Conservation (phyloP, 2,888 invertebrate species). For the Ophioninae sp. region DNA sequence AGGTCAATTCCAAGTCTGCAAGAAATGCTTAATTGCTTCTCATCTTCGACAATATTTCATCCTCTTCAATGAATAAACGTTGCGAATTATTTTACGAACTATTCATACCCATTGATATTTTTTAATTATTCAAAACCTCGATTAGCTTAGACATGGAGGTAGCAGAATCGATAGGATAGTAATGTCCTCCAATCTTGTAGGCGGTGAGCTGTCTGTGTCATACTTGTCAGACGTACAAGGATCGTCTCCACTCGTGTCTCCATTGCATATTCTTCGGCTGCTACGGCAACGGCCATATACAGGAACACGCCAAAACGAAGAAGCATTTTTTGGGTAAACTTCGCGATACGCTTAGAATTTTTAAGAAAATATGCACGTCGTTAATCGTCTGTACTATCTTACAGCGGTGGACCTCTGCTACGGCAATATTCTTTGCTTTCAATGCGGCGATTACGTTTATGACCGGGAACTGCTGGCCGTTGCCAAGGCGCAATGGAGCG, state of each 20-base stretch:
- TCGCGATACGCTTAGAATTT: neutral
- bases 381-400: constrained; percentile 40
- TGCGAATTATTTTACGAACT: neutral
- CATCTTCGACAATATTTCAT: neutral
- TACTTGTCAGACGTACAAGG: constrained; percentile 89
- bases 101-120: neutral
- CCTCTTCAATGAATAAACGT: too few relatives aligned
- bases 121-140: neutral
- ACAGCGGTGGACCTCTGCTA: constrained; percentile 92
- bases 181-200: constrained; percentile 81
- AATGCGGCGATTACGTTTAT: constrained; percentile 96
- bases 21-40: neutral
- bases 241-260: constrained; percentile 92
- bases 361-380: constrained; percentile 59
- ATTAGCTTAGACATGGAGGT: too few relatives aligned
- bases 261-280: constrained; percentile 98
- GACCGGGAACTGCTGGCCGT: constrained; percentile 85
- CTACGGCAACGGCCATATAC: constrained; percentile 90
- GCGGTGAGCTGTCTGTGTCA: constrained; percentile 91
- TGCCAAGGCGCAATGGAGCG: constrained; percentile 79
- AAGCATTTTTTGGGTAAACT: constrained; percentile 88
- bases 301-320: constrained; percentile 91
- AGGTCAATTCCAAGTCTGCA: neutral
- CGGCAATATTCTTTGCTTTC: constrained; percentile 94
- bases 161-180: constrained; percentile 33